Evolutionary conservation across 2,113 vertebrate species (phyloP).

Genomic region (Odobenus rosmarus): DNA sequence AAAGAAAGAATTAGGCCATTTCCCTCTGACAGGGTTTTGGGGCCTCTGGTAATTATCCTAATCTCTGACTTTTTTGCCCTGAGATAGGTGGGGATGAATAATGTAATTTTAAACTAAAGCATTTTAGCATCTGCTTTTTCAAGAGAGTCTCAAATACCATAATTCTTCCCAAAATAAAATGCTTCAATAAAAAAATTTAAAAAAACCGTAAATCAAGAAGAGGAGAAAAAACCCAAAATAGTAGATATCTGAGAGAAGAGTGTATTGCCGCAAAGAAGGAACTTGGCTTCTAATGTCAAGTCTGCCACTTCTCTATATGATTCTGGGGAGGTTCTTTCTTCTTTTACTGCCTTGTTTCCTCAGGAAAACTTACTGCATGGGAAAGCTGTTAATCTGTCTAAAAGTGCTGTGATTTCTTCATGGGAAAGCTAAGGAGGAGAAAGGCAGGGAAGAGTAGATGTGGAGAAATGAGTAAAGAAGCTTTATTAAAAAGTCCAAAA

Average conservation of each 20-base stretch:
- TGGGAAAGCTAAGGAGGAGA: not conserved
- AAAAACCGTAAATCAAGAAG: not conserved
- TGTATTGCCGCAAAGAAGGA: not conserved
- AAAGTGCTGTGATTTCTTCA: not conserved
- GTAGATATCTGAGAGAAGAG: not conserved
- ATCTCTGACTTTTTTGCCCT: not conserved
- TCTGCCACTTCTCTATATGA: not conserved
- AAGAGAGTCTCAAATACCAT: not conserved
- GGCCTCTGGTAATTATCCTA: not conserved
- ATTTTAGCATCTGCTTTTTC: not conserved
- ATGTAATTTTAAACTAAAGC: not conserved
- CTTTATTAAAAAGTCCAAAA: not conserved
- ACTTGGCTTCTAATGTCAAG: not conserved
- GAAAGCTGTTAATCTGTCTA: not conserved
- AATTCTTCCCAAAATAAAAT: slow-evolving; percentile 39
- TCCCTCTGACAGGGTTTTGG: not conserved
- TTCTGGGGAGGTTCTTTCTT: not conserved
- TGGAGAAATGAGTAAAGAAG: not conserved
- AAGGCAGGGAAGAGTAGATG: not conserved
- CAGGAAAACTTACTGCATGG: not conserved
- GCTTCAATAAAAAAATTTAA: not conserved
- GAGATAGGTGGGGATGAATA: not conserved
- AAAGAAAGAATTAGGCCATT: slow-evolving; percentile 41
- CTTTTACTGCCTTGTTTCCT: not conserved
- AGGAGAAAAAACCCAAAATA: not conserved